Percentiles rank a stretch among this genome's conserved stretches.
Evolutionary conservation across 2,888 invertebrate species (phyloP).

Genomic region (Acanthopleura granulata): DNA sequence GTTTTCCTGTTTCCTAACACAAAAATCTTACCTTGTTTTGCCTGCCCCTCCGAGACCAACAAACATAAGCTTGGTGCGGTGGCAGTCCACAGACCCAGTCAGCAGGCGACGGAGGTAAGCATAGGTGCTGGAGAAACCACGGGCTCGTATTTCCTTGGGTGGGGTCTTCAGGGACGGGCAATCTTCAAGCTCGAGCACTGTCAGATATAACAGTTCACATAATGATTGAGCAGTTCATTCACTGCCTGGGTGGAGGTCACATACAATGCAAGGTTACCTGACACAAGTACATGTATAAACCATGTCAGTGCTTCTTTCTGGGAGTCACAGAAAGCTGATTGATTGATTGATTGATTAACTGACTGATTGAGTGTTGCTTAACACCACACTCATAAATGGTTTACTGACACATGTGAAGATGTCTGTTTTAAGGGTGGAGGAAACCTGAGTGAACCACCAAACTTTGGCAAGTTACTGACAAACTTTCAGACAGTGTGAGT

Average conservation of each 20-base stretch:
- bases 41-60: constrained; percentile 68
- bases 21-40: constrained; percentile 59
- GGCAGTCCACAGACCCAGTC: constrained; percentile 62
- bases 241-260: not conserved
- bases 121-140: constrained; percentile 57
- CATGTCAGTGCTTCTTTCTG: too few species aligned
- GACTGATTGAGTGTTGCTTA: too few species aligned
- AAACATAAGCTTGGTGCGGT: constrained; percentile 66
- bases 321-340: too few species aligned
- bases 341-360: too few species aligned
- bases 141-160: constrained; percentile 64
- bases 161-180: constrained; percentile 65
- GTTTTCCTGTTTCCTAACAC: too few species aligned
- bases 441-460: not conserved
- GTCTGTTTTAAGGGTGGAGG: too few species aligned
- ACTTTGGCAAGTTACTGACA: too few species aligned
- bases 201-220: not conserved
- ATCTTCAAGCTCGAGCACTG: constrained; percentile 56
- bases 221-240: not conserved
- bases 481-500: too few species aligned
- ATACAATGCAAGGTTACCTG: too few species aligned
- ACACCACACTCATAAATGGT: too few species aligned
- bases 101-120: constrained; percentile 65
- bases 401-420: too few species aligned
- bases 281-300: too few species aligned